Conservation (phyloP, 2,113 vertebrate species). For the Pseudopodoces humilis region DNA sequence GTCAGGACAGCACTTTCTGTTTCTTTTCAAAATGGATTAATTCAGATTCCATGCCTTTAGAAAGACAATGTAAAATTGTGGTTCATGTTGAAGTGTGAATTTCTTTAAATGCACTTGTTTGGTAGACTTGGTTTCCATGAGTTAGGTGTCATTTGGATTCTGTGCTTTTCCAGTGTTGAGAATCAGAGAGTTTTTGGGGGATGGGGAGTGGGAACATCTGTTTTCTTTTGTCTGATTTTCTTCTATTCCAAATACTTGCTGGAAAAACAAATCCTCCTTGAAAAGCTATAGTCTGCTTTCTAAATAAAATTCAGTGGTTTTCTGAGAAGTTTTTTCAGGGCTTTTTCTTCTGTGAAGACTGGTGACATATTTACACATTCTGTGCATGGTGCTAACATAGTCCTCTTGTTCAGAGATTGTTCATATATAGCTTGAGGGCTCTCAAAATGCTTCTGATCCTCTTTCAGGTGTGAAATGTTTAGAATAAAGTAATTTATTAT, state of each 20-base stretch:
- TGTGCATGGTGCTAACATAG: background rate
- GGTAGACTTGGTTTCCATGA: background rate
- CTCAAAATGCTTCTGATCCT: background rate
- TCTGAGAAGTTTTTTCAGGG: background rate
- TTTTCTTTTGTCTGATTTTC: background rate
- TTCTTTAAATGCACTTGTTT: background rate
- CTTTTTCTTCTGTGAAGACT: background rate
- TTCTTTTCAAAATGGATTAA: background rate
- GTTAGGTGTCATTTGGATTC: background rate
- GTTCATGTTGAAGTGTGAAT: background rate
- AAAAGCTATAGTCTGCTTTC: background rate
- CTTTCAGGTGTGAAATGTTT: conserved; percentile 42
- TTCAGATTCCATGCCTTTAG: background rate
- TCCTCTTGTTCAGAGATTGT: background rate
- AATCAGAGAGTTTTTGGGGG: background rate
- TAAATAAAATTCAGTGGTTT: background rate
- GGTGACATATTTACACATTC: background rate
- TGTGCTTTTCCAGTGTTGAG: background rate
- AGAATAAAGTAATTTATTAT: conserved; percentile 45
- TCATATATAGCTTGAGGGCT: background rate
- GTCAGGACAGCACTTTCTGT: background rate
- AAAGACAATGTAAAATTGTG: background rate
- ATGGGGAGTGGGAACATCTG: fast-evolving
- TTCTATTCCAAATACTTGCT: background rate
- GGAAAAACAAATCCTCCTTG: background rate